phyloP scores from a whole-genome alignment of 2,797 vertebrate genomes.

The Micrastur ruficollis region DNA sequence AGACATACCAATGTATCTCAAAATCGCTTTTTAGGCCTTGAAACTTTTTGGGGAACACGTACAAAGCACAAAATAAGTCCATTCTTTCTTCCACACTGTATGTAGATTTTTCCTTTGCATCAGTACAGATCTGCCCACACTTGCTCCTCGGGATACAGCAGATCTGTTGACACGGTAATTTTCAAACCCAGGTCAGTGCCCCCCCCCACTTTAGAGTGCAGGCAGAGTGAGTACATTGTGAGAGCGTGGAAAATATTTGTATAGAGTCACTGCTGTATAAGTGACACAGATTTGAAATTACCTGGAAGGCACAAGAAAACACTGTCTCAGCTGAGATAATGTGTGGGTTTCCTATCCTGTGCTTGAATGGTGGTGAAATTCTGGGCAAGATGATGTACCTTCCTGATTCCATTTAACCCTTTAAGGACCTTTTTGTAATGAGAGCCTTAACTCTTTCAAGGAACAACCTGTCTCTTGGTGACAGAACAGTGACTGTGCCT shows the following conservation, averaged over 20 bases:
- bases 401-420: neutral
- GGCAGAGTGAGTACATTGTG: neutral
- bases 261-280: neutral
- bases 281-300: neutral
- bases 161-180: no score
- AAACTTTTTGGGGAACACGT: neutral
- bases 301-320: neutral
- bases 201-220: neutral
- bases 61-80: slow-evolving; percentile 5
- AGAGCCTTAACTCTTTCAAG: neutral
- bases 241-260: neutral
- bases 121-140: neutral
- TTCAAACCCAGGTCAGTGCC: neutral
- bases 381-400: neutral
- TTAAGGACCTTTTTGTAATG: neutral
- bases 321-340: neutral
- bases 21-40: neutral
- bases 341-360: neutral
- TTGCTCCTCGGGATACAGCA: neutral
- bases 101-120: neutral
- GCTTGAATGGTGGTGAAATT: neutral
- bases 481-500: neutral
- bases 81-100: neutral
- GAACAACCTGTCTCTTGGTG: neutral
- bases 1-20: neutral